Evolutionary conservation across 1,140 invertebrate species (phyloP).

Genomic region (Drosophila leontia): DNA sequence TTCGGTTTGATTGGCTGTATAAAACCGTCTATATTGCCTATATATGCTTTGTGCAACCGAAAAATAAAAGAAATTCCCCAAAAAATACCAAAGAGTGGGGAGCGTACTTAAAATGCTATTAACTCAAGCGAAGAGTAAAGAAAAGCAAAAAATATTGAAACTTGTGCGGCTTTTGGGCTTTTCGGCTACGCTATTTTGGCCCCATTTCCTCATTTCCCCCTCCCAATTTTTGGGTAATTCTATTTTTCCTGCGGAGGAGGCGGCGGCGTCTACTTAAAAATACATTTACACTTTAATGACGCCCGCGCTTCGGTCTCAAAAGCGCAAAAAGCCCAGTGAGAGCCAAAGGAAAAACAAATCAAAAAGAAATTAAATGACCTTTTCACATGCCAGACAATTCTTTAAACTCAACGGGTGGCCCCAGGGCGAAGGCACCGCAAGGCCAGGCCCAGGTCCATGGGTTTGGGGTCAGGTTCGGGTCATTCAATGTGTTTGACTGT

Average conservation of each 20-base stretch:
- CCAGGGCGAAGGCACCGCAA: slow-evolving; percentile 20
- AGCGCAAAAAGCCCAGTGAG: slow-evolving; percentile 15
- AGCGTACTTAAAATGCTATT: slow-evolving; percentile 83
- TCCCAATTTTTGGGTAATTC: slow-evolving; percentile 53
- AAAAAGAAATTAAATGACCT: slow-evolving; percentile 84
- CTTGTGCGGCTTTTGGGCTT: slow-evolving; percentile 80
- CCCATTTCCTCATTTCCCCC: neutral
- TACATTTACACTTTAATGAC: slow-evolving; percentile 84
- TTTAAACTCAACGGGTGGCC: slow-evolving; percentile 54
- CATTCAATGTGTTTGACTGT: slow-evolving; percentile 53
- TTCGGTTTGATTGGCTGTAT: slow-evolving; percentile 51
- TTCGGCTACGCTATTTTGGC: slow-evolving; percentile 49
- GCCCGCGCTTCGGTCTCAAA: slow-evolving; percentile 27
- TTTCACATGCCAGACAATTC: slow-evolving; percentile 68
- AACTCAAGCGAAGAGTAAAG: slow-evolving; percentile 51
- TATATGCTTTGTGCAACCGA: slow-evolving; percentile 35
- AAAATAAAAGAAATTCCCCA: neutral
- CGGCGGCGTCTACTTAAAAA: slow-evolving; percentile 75
- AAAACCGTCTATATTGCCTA: slow-evolving; percentile 40
- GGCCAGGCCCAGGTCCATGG: neutral
- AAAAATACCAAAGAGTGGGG: neutral
- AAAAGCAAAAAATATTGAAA: slow-evolving; percentile 52
- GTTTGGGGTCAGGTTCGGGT: slow-evolving; percentile 38
- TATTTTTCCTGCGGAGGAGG: slow-evolving; percentile 63
- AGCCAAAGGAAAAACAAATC: slow-evolving; percentile 69